phyloP scores from a whole-genome alignment of 2,113 vertebrate genomes.

The Stictonetta naevosa region DNA sequence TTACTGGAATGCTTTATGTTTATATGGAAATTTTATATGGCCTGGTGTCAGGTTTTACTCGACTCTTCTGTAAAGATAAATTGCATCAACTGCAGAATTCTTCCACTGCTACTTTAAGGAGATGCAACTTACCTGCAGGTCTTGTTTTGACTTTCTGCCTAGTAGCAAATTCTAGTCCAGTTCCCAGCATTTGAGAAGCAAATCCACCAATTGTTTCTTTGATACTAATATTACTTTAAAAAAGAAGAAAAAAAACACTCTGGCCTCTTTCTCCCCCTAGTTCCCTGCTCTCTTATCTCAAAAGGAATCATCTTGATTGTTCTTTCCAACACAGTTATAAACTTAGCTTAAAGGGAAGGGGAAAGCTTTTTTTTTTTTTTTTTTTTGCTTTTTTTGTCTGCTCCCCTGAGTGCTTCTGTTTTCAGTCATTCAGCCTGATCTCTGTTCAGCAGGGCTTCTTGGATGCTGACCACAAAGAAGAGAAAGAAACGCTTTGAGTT shows the following conservation, averaged over 20 bases:
- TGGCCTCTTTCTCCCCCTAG: not conserved
- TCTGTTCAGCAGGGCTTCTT: conserved; percentile 16
- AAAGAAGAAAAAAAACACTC: not conserved
- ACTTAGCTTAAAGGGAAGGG: conserved; percentile 40
- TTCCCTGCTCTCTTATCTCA: conserved; percentile 29
- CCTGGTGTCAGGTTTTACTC: not conserved
- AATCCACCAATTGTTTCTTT: not conserved
- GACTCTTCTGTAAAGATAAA: not conserved
- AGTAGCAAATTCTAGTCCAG: not conserved
- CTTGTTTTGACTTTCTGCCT: not conserved
- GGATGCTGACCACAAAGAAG: conserved; percentile 34
- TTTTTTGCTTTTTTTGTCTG: not conserved
- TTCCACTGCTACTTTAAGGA: not conserved
- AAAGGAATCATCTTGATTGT: conserved; percentile 38
- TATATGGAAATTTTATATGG: accelerated
- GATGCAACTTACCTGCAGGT: not conserved
- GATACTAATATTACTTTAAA: not conserved
- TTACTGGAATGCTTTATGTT: not conserved
- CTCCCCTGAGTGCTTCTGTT: conserved; percentile 43
- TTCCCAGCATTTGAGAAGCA: not conserved
- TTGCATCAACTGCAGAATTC: not conserved
- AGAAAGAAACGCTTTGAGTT: not conserved
- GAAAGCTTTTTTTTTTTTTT: not conserved
- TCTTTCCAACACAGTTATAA: conserved; percentile 37
- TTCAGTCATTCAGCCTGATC: conserved; percentile 29